Percentiles rank a stretch among this genome's conserved stretches.
These are phyloP conservation scores for Siniperca scherzeri DNA, from an alignment of 2,797 vertebrate species.

Conservation along the genomic window DNA sequence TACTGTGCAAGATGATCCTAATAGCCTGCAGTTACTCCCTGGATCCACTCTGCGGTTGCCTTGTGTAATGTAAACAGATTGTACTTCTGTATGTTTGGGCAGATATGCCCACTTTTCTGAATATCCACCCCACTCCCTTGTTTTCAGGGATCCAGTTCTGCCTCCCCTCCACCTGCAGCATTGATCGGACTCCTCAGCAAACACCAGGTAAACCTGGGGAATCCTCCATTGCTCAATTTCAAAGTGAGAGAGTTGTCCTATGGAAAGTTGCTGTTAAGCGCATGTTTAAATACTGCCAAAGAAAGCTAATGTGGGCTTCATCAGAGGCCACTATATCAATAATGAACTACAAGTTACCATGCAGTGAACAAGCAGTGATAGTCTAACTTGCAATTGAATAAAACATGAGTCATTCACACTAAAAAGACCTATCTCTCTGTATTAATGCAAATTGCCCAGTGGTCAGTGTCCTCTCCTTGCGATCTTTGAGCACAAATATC, in stretches of 20 bases:
- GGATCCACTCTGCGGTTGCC: slow-evolving; percentile 18
- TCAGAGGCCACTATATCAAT: not conserved
- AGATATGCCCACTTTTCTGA: slow-evolving; percentile 65
- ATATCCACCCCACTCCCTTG: slow-evolving; percentile 72
- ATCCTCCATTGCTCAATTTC: slow-evolving; percentile 10
- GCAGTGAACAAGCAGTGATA: not conserved
- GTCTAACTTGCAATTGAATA: not conserved
- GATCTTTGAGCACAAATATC: slow-evolving; percentile 30
- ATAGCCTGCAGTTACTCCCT: not conserved
- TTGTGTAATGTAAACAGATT: slow-evolving; percentile 43
- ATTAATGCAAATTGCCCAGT: slow-evolving; percentile 5
- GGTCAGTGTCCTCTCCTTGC: slow-evolving; percentile 14
- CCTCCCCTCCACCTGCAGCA: slow-evolving; percentile 84
- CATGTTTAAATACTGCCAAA: slow-evolving; percentile 7
- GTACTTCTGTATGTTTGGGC: slow-evolving; percentile 53
- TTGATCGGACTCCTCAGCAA: slow-evolving; percentile 82
- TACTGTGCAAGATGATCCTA: slow-evolving; percentile 6
- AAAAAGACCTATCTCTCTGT: not conserved
- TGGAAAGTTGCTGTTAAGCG: slow-evolving; percentile 5
- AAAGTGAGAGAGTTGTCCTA: slow-evolving; percentile 12
- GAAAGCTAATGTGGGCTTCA: not conserved
- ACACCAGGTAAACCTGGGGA: slow-evolving; percentile 82
- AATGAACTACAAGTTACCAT: slow-evolving; percentile 16
- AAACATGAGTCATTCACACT: not conserved
- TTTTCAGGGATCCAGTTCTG: slow-evolving; percentile 89